Evolutionary conservation across 2,888 invertebrate genomes (phyloP).

Genomic region (Caenorhabditis sp.): DNA sequence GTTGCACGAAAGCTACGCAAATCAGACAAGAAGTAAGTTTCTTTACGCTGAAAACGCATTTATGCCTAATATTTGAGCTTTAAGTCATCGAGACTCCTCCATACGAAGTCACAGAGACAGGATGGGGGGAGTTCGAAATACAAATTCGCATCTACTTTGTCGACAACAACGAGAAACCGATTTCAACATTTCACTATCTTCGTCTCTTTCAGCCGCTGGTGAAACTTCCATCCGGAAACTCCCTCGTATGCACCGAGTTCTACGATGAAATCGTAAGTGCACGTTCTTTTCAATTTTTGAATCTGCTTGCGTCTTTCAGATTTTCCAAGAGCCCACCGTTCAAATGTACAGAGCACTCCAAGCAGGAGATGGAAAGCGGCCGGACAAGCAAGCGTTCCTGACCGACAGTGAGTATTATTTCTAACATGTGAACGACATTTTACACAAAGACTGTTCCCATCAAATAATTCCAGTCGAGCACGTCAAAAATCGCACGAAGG

Average conservation of each 20-base stretch:
- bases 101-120: constrained; percentile 97
- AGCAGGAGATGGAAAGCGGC: constrained; percentile 65
- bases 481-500: constrained; percentile 63
- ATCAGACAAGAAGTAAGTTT: constrained; percentile 88
- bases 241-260: constrained; percentile 77
- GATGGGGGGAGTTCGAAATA: constrained; percentile 99
- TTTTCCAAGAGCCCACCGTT: constrained; percentile 77
- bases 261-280: constrained; percentile 77
- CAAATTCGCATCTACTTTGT: constrained; percentile 97
- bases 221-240: constrained; percentile 66
- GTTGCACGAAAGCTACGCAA: constrained; percentile 96
- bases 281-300: not conserved
- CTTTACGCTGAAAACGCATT: not conserved
- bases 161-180: constrained; percentile 94
- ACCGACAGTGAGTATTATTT: constrained; percentile 77
- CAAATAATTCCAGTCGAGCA: constrained; percentile 67
- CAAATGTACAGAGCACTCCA: constrained; percentile 71
- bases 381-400: constrained; percentile 66
- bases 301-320: constrained; percentile 42
- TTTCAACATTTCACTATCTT: constrained; percentile 77
- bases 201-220: constrained; percentile 77
- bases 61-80: constrained; percentile 49
- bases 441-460: no score
- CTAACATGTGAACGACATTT: no score
- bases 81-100: constrained; percentile 93